Base-by-base conservation (phyloP, 2,113 vertebrate species). In the Fukomys damarensis region DNA sequence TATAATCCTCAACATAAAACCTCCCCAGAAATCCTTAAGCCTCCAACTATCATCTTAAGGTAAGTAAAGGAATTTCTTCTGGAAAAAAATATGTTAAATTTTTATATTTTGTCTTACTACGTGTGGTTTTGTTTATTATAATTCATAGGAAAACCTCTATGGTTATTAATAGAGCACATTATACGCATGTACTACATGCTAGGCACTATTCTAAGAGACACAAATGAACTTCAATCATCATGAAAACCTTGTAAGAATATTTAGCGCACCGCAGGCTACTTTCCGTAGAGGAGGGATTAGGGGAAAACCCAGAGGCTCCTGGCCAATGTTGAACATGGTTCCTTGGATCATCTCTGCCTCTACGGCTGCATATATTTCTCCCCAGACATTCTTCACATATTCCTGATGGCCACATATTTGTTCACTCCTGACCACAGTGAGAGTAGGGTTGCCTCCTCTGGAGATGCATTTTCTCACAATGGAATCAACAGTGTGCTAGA, bases 391-490 rank as follows among this genome's bases (percentile, higher is more conserved):
- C 96, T 99, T 95, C 99, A 99, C 98, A 99, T 99, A 87, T 98
- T 99, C 91, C 98, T 99, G 98, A 99, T 97, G 96, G 98, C 99
- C 70, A 99, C 99, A 17, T 99, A 99, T 98, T 99, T 99, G 7
- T 99, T 99, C 99, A 7, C 99, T 99, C 97, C 98, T 99, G 99
- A 99, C 99, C 84, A 98, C 99, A 61, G 99, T 96, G 99, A 99
- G 98, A 99, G 99, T 83, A 99, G 98, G 91, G 98, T 98, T 97
- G 98, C 98, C 32, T 98, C 99, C 98, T 98, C 98, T 86, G 99
- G 99, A 98, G 99, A 99, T 97, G 95, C 98, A 99, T 99, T 99
- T 90, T 99, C 99, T 98, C 99, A 99, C 98, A 99, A 99, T 96
- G 98, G 98, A 96, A 98, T 98, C 99, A 99, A 99, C 87, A 97